Evolutionary conservation across 2,113 vertebrate species (phyloP).

Genomic region (Plecturocebus donacophilus): DNA sequence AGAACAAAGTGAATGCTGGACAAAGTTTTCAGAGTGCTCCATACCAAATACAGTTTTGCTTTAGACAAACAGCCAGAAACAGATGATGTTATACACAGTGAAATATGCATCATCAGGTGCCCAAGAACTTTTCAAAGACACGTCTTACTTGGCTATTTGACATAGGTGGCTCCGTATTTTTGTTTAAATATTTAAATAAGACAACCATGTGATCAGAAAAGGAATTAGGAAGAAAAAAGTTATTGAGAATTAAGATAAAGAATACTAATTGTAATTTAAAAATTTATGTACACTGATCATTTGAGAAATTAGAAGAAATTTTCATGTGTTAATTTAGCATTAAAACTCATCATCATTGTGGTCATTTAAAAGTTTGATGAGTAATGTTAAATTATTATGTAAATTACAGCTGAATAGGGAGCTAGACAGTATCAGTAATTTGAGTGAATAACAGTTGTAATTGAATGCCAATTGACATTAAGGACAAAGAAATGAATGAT

Average conservation of each 20-base stretch:
- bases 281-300: slow-evolving; percentile 70
- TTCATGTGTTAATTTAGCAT: slow-evolving; percentile 67
- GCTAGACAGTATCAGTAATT: slow-evolving; percentile 72
- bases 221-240: slow-evolving; percentile 74
- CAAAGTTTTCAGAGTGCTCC: neutral
- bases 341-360: slow-evolving; percentile 71
- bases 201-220: slow-evolving; percentile 61
- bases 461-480: slow-evolving; percentile 80
- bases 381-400: slow-evolving; percentile 66
- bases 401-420: slow-evolving; percentile 77
- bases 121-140: slow-evolving; percentile 38
- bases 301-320: slow-evolving; percentile 68
- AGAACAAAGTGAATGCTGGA: neutral
- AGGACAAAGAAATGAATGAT: slow-evolving; percentile 80
- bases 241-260: slow-evolving; percentile 74
- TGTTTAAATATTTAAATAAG: slow-evolving; percentile 61
- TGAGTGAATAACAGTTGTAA: slow-evolving; percentile 74
- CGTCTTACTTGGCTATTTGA: slow-evolving; percentile 1
- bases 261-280: slow-evolving; percentile 63
- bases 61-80: slow-evolving; percentile 4
- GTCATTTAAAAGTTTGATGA: slow-evolving; percentile 57
- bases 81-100: neutral
- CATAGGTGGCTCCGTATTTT: neutral
- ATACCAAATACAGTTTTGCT: slow-evolving; percentile 2
- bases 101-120: neutral